Base-by-base conservation (phyloP, 2,888 invertebrate genomes). In the Volucella inflata region DNA sequence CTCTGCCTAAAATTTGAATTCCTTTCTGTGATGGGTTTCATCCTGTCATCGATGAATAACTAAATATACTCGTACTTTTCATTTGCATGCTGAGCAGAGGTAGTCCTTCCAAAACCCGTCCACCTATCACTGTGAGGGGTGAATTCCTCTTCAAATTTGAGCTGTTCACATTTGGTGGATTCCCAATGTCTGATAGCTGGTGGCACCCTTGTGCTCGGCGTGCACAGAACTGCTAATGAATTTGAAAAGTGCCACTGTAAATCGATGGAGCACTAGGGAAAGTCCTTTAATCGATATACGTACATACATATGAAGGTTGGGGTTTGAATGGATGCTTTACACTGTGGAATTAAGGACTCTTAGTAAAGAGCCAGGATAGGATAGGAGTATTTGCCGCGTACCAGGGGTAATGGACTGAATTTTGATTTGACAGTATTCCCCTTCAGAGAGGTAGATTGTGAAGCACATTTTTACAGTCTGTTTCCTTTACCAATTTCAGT, bases 31-130 rank as follows among this genome's bases (percentile, higher is more conserved):
- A 62, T 14, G 60, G 38, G 14, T 21, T 65, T 42, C 51, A 60
- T 44, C 44, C 59, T 67, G 50, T 40, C 72, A 79, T 60, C 48
- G 64, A 65, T 72, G 44, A 65, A 62, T 36, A 70, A 78, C 57
- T 55, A 57, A 75, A 68, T 64, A 62, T 55, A 38, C 3, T 50
- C n/a, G 64, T 81, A 38, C 3, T 50, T 16, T 64, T 81, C 68
- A 81, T 81, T 81, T 75, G 80, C 68, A 81, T 81, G 50, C 80
- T 70, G 36, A 50, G 30, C 44, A 62, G 50, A 12, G 60, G 9
- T 67, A 30, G 30, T 30, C 30, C 30, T 6, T 1, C 30, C 30
- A 30, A 6, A 30, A 6, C 6, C 6, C 30, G 30, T 6, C 12
- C 44, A 36, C 1, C n/a, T 48, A 21, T 44, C 40, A 42, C 21